Base-by-base conservation (phyloP, 2,113 vertebrate genomes). In the Phrynocephalus versicolor region DNA sequence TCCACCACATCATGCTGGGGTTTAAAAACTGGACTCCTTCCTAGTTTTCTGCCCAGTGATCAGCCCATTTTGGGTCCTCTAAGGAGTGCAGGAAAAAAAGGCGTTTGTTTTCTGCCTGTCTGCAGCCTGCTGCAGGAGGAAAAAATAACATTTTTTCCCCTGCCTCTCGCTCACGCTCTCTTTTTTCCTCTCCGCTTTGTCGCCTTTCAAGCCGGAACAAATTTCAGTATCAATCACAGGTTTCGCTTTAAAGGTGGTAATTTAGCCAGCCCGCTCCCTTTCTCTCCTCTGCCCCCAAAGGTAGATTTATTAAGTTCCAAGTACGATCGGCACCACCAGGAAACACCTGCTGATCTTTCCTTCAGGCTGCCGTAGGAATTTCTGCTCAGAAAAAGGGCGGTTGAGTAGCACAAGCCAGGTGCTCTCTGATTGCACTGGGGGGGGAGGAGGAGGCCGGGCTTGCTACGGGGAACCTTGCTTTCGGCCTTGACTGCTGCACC, bases 181-280 rank as follows among this genome's bases (percentile, higher is more conserved):
- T 39, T 23, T 65, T 30, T 55, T 16, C 5, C 60, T 67, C 19
- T 35, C 23, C 8, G 39, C 82, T 76, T 81, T 65, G 60, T 67
- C 71, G 39, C 62, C 13, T 3, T 37, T 81, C 25, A 71, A 60
- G 67, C 10, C 33, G 57, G 39, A 51, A 55, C 41, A n/a, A 75
- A 82, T 18, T 19, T 67, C n/a, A 84, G 37, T 69, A 67, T 58
- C 70, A 67, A 75, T 37, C 25, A 57, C 6, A 14, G 7, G 25
- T 35, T 39, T 15, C 8, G n/a, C 78, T 81, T 86, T 81, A 41
- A 81, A 86, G 35, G 45, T n/a, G 33, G 62, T 25, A 74, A 65
- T 6, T 57, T 3, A 16, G 30, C 18, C 18, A 58, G 45, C 39
- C 60, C 39, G 33, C 82, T 19, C 2, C 73, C 19, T 15, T 1